These are phyloP conservation scores for Colinus virginianus DNA, from an alignment of 2,113 vertebrate genomes.

Conservation along the genomic window DNA sequence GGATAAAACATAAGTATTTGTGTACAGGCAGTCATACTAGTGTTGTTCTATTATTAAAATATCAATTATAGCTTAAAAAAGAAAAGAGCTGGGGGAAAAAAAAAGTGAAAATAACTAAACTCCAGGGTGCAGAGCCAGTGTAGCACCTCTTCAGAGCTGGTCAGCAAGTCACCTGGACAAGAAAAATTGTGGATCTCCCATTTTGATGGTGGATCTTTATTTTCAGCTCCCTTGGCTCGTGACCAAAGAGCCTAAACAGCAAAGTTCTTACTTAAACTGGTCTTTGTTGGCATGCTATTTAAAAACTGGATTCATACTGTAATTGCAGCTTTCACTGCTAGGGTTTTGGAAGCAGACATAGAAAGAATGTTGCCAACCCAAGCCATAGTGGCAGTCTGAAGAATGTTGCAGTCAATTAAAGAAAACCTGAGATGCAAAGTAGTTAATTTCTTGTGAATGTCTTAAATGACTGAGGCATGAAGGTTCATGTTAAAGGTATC, in stretches of 20 bases:
- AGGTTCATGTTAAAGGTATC: conserved; percentile 14
- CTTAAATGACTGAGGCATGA: conserved; percentile 14
- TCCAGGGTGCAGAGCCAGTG: background rate
- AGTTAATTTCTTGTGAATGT: background rate
- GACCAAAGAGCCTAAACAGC: background rate
- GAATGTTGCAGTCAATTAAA: background rate
- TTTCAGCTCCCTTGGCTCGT: conserved; percentile 10
- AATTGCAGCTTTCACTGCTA: background rate
- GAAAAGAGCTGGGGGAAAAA: background rate
- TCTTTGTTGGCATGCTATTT: background rate
- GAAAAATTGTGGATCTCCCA: background rate
- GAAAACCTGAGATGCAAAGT: background rate
- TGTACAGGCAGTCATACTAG: background rate
- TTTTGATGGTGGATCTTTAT: conserved; percentile 3
- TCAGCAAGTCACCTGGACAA: background rate
- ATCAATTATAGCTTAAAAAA: background rate
- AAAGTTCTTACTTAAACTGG: background rate
- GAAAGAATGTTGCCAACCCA: background rate
- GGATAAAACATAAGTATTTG: background rate
- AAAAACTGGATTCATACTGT: background rate
- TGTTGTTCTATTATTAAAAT: background rate
- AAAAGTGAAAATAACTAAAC: background rate
- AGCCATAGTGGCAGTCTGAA: background rate
- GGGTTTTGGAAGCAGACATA: background rate
- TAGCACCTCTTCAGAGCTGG: background rate